Conservation (phyloP, 2,797 vertebrate species). For the Macrochelys suwanniensis region DNA sequence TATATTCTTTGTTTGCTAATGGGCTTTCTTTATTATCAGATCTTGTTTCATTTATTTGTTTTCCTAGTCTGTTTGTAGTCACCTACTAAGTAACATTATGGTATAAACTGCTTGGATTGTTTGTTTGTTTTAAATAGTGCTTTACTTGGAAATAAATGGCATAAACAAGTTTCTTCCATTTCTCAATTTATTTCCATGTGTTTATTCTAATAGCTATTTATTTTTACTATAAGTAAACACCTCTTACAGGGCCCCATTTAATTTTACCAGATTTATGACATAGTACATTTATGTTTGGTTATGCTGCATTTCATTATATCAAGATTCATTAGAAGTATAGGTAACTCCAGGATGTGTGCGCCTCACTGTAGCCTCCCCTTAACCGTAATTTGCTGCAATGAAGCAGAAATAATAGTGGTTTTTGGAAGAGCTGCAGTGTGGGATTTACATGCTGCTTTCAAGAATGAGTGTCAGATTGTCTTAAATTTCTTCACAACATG, state of each 20-base stretch:
- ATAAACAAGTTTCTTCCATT: neutral
- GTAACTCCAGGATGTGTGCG: conserved; percentile 2
- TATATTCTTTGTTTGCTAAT: conserved; percentile 38
- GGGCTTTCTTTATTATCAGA: neutral
- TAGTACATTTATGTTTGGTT: conserved; percentile 24
- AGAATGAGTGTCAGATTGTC: neutral
- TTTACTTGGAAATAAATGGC: conserved; percentile 51
- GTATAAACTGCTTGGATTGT: conserved; percentile 28
- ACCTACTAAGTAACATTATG: neutral
- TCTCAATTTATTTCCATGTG: conserved; percentile 41
- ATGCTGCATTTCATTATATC: neutral
- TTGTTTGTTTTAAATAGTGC: conserved; percentile 9
- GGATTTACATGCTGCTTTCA: neutral
- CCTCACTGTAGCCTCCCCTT: neutral
- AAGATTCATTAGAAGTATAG: conserved; percentile 21
- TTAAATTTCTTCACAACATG: neutral
- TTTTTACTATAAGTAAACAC: conserved; percentile 36
- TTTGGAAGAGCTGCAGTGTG: neutral
- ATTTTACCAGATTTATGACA: conserved; percentile 42
- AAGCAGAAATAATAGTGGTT: neutral
- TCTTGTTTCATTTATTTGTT: neutral
- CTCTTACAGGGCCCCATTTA: neutral
- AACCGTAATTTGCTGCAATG: conserved; percentile 36
- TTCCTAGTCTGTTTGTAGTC: neutral
- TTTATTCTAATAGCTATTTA: conserved; percentile 50